Evolutionary conservation across 2,797 vertebrate species (phyloP).

Genomic region (Thamnophis elegans): DNA sequence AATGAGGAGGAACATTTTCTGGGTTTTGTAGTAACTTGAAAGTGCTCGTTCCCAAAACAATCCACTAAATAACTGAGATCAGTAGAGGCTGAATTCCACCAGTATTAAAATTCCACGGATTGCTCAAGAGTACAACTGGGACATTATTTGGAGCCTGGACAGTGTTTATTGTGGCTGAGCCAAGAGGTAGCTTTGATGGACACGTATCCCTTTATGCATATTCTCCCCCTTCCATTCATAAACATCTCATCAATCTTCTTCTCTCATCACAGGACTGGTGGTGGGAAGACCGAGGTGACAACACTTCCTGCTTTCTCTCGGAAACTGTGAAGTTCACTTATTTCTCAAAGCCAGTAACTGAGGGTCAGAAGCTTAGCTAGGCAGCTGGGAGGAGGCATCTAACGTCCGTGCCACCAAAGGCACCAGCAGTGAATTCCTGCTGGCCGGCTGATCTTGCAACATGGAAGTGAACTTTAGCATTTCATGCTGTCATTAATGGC

Average conservation of each 20-base stretch:
- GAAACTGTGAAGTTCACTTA: not conserved
- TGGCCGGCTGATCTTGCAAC: not conserved
- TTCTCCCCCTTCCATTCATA: not conserved
- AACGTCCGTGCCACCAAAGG: not conserved
- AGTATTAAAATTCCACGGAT: not conserved
- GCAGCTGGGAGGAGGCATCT: not conserved
- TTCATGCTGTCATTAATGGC: not conserved
- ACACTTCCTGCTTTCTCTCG: not conserved
- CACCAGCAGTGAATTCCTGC: not conserved
- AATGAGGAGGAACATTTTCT: not conserved
- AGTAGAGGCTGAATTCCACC: not conserved
- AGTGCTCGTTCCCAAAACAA: not conserved
- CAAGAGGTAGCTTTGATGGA: not conserved
- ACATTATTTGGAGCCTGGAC: not conserved
- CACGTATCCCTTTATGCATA: not conserved
- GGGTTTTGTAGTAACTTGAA: not conserved
- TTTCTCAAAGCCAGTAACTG: not conserved
- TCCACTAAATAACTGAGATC: not conserved
- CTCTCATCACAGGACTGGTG: not conserved
- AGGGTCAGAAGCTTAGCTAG: not conserved
- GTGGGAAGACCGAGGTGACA: not conserved
- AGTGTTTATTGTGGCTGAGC: not conserved
- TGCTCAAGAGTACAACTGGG: not conserved
- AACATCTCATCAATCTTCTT: not conserved
- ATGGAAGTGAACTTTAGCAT: not conserved